A percentile compares a stretch with the other conserved stretches of the same genome.
phyloP scores from a whole-genome alignment of 2,888 invertebrate species.

The Leucoptera coffeella region DNA sequence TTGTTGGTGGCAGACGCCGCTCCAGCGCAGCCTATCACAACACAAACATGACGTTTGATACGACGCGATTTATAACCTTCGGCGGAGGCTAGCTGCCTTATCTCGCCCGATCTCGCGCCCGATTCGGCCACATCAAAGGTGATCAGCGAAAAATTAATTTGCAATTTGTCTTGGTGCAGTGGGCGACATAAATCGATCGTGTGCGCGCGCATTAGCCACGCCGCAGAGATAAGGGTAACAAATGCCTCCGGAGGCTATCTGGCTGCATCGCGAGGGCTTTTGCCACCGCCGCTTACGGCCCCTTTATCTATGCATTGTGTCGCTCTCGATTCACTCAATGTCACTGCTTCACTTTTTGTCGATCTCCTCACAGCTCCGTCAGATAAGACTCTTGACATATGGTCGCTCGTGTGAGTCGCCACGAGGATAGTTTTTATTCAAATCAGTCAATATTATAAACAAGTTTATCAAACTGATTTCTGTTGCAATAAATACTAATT shows the following conservation, averaged over 20 bases:
- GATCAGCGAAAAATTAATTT: constrained; percentile 44
- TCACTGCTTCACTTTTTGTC: too few relatives aligned
- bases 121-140: constrained; percentile 41
- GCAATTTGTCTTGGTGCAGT: constrained; percentile 48
- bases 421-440: too few relatives aligned
- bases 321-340: too few relatives aligned
- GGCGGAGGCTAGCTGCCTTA: not conserved
- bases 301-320: too few relatives aligned
- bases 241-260: constrained; percentile 43
- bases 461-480: too few relatives aligned
- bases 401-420: too few relatives aligned
- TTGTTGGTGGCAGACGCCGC: too few relatives aligned
- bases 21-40: not conserved
- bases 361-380: too few relatives aligned
- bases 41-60: not conserved
- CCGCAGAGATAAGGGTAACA: constrained; percentile 49
- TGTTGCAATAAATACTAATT: too few relatives aligned
- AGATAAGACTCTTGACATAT: too few relatives aligned
- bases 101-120: constrained; percentile 20
- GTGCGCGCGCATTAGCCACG: constrained; percentile 48
- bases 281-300: constrained; percentile 41
- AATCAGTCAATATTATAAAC: too few relatives aligned
- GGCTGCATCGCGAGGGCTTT: constrained; percentile 46
- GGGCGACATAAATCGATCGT: constrained; percentile 50
- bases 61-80: not conserved